A percentile compares a stretch with the other conserved stretches of the same genome.
Conservation (phyloP, 2,797 vertebrate species). For the Myotis daubentonii region DNA sequence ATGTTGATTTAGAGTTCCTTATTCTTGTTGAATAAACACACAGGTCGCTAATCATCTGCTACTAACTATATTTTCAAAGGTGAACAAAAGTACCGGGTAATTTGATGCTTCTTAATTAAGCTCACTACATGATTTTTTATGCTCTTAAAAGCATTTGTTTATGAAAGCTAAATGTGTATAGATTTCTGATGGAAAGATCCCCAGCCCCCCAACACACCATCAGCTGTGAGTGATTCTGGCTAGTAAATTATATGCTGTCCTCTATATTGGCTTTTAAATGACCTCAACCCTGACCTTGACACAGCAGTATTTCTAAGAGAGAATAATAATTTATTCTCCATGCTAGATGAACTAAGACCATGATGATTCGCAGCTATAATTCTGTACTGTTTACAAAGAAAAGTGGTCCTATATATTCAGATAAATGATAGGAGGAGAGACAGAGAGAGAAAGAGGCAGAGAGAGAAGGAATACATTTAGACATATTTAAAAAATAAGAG, state of each 20-base stretch:
- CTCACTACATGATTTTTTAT: slow-evolving; percentile 56
- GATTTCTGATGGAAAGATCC: slow-evolving; percentile 67
- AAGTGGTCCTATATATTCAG: slow-evolving; percentile 28
- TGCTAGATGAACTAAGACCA: slow-evolving; percentile 63
- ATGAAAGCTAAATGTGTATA: slow-evolving; percentile 70
- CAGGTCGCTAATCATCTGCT: slow-evolving; percentile 60
- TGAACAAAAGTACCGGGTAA: slow-evolving; percentile 70
- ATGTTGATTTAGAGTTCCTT: slow-evolving; percentile 68
- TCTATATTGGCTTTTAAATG: slow-evolving; percentile 67
- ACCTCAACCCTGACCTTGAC: slow-evolving; percentile 77
- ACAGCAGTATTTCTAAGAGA: slow-evolving; percentile 71
- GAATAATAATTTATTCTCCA: slow-evolving; percentile 70
- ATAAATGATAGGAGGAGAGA: slow-evolving; percentile 6
- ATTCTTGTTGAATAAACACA: slow-evolving; percentile 71
- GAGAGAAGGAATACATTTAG: not conserved
- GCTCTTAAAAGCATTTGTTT: slow-evolving; percentile 69
- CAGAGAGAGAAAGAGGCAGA: not conserved
- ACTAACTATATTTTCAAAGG: slow-evolving; percentile 72
- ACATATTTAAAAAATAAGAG: slow-evolving; percentile 18
- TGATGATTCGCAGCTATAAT: slow-evolving; percentile 49
- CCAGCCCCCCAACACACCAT: not conserved
- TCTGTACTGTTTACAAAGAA: slow-evolving; percentile 47
- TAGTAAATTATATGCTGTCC: slow-evolving; percentile 78
- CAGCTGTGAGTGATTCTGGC: slow-evolving; percentile 64
- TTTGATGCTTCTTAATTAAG: slow-evolving; percentile 71